Conservation (phyloP, 2,797 vertebrate species). For the Tangara arthus region DNA sequence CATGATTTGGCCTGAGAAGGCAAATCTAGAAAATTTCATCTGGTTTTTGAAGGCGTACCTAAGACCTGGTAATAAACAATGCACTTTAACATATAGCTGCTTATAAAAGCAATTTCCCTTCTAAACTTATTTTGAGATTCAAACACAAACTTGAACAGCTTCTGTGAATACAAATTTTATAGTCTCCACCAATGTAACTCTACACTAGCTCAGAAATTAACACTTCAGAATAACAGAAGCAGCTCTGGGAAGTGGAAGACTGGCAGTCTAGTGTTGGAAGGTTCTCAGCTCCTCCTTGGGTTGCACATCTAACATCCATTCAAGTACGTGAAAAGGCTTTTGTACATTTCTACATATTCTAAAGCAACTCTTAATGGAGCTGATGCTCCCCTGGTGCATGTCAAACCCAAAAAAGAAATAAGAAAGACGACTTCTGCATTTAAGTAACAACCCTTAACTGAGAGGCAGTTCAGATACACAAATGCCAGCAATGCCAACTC, state of each 20-base stretch:
- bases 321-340: conserved; percentile 9
- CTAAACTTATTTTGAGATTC: neutral
- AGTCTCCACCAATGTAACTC: neutral
- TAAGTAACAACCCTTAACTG: neutral
- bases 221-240: neutral
- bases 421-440: neutral
- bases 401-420: neutral
- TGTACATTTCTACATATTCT: neutral
- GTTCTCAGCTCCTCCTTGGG: neutral
- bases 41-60: neutral
- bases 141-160: neutral
- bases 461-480: neutral
- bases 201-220: neutral
- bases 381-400: neutral
- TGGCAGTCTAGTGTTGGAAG: neutral
- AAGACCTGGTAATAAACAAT: neutral
- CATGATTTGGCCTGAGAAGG: neutral
- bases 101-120: neutral
- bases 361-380: neutral
- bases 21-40: neutral
- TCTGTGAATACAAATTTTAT: neutral
- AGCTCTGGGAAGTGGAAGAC: conserved; percentile 11
- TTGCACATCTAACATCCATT: neutral
- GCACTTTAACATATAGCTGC: neutral
- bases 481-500: neutral